These are phyloP conservation scores for Drosophila bifasciata DNA, from an alignment of 1,140 invertebrate genomes.

Conservation along the genomic window DNA sequence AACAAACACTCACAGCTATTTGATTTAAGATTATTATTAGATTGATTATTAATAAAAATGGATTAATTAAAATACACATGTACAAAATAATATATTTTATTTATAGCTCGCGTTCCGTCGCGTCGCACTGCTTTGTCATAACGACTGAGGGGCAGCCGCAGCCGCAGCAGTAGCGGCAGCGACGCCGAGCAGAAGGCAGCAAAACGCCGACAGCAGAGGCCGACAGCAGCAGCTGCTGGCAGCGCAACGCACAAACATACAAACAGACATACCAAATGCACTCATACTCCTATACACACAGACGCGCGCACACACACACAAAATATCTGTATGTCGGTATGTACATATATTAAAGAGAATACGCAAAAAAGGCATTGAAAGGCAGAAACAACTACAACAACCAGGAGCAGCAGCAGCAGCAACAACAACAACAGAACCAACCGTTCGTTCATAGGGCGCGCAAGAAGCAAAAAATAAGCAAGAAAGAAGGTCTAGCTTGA, in stretches of 20 bases:
- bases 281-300: slow-evolving; percentile 9
- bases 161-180: neutral
- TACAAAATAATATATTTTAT: too few relatives aligned
- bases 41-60: too few relatives aligned
- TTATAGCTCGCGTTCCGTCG: too few relatives aligned
- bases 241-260: slow-evolving; percentile 20
- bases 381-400: neutral
- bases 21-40: too few relatives aligned
- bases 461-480: neutral
- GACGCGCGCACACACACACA: slow-evolving; percentile 15
- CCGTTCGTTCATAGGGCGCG: neutral
- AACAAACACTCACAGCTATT: slow-evolving; percentile 3
- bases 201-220: slow-evolving; percentile 17
- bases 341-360: slow-evolving; percentile 8
- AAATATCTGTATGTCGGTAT: neutral
- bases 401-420: neutral
- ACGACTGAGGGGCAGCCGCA: too few relatives aligned
- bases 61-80: too few relatives aligned
- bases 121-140: too few relatives aligned
- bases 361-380: slow-evolving; percentile 17
- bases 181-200: neutral
- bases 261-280: slow-evolving; percentile 7
- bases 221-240: slow-evolving; percentile 25
- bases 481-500: too few relatives aligned
- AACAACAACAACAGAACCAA: neutral